Evolutionary conservation across 2,113 vertebrate species (phyloP), one percentile per base, ranked within the genome.

Genomic region (Stigmatopora argus): DNA sequence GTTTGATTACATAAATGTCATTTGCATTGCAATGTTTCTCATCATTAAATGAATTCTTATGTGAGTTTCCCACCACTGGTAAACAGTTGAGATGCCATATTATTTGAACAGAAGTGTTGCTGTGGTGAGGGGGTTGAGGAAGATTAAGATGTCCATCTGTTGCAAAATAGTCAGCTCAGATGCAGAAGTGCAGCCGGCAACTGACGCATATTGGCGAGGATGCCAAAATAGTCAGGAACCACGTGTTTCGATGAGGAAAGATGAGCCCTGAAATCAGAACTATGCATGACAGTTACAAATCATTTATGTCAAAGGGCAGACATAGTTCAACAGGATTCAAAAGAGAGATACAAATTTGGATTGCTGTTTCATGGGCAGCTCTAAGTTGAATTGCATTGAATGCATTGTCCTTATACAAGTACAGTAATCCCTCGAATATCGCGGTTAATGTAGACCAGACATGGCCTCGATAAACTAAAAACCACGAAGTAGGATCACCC

Each of bases 141-240:
- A 81, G 81, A 87, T 89, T 83, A 87, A 60, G 62, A 82, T 44
- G 70, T 44, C 75, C 78, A 85, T 86, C 81, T 86, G 81, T 66
- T 82, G 61, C 66, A 48, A 57, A 62, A 47, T 56, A 60, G 59
- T 69, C 60, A 46, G 69, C 68, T 62, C 51, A 15, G 67, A 67
- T 72, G 58, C 72, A 52, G 55, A 34, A 68, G 77, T 53, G 65
- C 57, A 60, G 48, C 44, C 4, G 12, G n/a, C 49, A 73, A 75
- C 49, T 56, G 66, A 62, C 69, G 26, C 41, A 14, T 44, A n/a
- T 19, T 34, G 17, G 75, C 38, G 55, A 17, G 48, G 31, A 7
- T 67, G 26, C 9, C 49, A 13, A 65, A 71, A 69, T 51, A 38
- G 38, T 57, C 47, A 19, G 60, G 48, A 35, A 23, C 38, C 23